Percentiles rank a stretch among this genome's conserved stretches.
phyloP scores from a whole-genome alignment of 2,888 invertebrate species.

The Omphaloscelis lunosa region DNA sequence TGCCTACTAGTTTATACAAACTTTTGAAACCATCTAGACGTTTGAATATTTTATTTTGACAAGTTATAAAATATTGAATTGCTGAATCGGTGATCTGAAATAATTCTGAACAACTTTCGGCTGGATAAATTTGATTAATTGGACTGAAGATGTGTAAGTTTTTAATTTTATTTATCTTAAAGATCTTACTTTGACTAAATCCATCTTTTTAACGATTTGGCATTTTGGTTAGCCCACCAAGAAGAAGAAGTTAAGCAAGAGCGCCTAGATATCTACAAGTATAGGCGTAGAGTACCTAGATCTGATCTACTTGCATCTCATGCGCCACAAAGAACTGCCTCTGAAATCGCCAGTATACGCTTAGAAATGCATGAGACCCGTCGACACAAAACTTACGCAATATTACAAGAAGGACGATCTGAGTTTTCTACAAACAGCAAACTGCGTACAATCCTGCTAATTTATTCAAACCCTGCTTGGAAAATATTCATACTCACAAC shows the following conservation, averaged over 20 bases:
- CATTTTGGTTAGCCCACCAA: constrained; percentile 55
- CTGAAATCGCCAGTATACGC: constrained; percentile 62
- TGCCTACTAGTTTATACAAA: constrained; percentile 67
- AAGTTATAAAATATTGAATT: constrained; percentile 51
- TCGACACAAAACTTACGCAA: constrained; percentile 81
- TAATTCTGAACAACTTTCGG: constrained; percentile 23
- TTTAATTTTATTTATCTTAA: constrained; percentile 2
- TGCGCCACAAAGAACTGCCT: not conserved
- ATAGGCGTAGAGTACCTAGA: constrained; percentile 73
- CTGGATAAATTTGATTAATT: constrained; percentile 21
- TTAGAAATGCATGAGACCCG: constrained; percentile 75
- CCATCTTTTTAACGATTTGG: not conserved
- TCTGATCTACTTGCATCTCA: constrained; percentile 54
- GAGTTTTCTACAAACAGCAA: constrained; percentile 81
- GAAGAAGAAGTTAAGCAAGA: constrained; percentile 48
- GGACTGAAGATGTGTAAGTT: constrained; percentile 58
- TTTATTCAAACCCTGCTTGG: constrained; percentile 84
- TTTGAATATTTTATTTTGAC: constrained; percentile 54
- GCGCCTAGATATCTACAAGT: constrained; percentile 80
- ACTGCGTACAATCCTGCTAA: constrained; percentile 79
- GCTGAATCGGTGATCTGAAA: constrained; percentile 30
- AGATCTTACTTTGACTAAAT: not conserved
- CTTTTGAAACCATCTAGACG: constrained; percentile 65
- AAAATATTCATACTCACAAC: constrained; percentile 80
- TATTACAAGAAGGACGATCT: constrained; percentile 82